Percentiles rank a stretch among this genome's conserved stretches.
phyloP scores from a whole-genome alignment of 2,113 vertebrate species.

The Hyperoodon ampullatus region DNA sequence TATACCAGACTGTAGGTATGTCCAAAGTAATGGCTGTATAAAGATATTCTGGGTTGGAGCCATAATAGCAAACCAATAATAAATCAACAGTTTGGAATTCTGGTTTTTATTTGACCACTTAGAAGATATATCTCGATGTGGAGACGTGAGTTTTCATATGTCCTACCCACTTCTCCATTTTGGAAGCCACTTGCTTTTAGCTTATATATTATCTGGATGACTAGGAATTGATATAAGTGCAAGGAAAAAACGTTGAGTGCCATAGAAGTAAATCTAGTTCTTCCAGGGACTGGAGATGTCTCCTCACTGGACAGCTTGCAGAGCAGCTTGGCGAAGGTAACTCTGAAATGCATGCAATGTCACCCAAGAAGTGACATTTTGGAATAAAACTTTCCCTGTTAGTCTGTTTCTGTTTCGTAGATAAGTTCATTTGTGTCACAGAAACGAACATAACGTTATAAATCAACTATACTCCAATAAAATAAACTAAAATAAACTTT shows the following conservation, averaged over 20 bases:
- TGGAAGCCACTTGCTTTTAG: background rate
- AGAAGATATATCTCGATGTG: background rate
- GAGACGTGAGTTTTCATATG: background rate
- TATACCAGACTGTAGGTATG: background rate
- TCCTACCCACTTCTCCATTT: background rate
- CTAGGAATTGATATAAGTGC: background rate
- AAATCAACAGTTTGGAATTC: background rate
- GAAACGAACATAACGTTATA: background rate
- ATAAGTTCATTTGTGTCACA: background rate
- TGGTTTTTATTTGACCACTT: background rate
- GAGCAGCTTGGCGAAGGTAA: background rate
- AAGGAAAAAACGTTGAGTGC: background rate
- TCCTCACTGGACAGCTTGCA: background rate
- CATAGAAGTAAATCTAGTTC: background rate
- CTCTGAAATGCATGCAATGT: background rate
- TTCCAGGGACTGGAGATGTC: background rate
- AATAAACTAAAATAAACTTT: background rate
- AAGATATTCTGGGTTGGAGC: background rate
- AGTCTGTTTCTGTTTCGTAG: background rate
- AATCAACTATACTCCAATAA: background rate
- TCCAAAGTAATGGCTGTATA: background rate
- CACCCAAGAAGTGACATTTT: background rate
- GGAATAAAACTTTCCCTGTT: background rate
- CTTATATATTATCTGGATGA: background rate
- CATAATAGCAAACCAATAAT: background rate